Conservation (phyloP, 2,888 invertebrate genomes). For the Quadriops clusia region DNA sequence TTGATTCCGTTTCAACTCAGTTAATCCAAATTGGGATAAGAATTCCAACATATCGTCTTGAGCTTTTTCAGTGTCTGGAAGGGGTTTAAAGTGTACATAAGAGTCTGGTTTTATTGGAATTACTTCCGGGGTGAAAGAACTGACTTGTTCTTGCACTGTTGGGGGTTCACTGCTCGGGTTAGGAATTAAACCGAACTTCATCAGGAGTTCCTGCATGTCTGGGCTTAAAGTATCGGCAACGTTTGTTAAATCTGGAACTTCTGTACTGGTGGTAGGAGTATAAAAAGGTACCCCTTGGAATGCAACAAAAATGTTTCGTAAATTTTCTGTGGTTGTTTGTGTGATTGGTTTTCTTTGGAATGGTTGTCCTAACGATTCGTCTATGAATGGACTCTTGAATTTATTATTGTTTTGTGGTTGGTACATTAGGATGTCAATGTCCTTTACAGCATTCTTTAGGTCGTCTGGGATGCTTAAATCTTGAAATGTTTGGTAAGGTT, state of each 20-base stretch:
- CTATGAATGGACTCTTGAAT: no score
- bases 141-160: constrained; percentile 10
- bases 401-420: constrained; percentile 6
- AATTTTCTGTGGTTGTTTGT: constrained; percentile 25
- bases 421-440: constrained; percentile 20
- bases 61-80: constrained; percentile 27
- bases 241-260: constrained; percentile 27
- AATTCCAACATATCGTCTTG: constrained; percentile 33
- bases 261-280: constrained; percentile 20
- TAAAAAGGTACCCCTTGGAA: no score
- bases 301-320: no score
- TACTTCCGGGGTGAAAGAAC: constrained; percentile 6
- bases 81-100: constrained; percentile 33
- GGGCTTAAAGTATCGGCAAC: constrained; percentile 33
- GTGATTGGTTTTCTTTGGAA: constrained; percentile 16
- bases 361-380: constrained; percentile 15
- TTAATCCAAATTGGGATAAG: constrained; percentile 31
- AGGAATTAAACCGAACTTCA: constrained; percentile 37
- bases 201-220: constrained; percentile 36
- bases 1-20: constrained; percentile 18
- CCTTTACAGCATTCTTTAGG: constrained; percentile 22
- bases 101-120: constrained; percentile 29
- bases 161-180: constrained; percentile 21
- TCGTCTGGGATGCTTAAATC: constrained; percentile 16
- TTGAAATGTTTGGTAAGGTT: constrained; percentile 6